Evolutionary conservation across 2,113 vertebrate genomes (phyloP).

Genomic region (Ahaetulla prasina): DNA sequence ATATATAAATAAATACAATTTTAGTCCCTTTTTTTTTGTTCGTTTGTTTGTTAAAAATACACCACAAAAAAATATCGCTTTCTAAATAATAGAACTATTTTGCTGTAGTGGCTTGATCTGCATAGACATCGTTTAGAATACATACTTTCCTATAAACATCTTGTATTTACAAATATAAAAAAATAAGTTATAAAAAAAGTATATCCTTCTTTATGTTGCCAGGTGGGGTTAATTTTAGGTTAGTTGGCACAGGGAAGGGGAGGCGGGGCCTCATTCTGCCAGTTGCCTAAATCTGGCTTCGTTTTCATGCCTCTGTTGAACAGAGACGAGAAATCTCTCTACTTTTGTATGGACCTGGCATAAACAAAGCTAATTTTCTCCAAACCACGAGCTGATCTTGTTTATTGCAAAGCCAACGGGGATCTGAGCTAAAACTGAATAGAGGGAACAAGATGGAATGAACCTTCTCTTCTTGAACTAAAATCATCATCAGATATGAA

Average conservation of each 20-base stretch:
- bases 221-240: slow-evolving; percentile 35
- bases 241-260: neutral
- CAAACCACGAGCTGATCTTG: neutral
- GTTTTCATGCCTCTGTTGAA: neutral
- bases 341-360: neutral
- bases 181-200: slow-evolving; percentile 78
- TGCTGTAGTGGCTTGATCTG: slow-evolving; percentile 63
- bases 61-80: slow-evolving; percentile 22
- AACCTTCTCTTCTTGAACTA: neutral
- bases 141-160: slow-evolving; percentile 75
- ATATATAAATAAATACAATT: slow-evolving; percentile 76
- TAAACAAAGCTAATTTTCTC: neutral
- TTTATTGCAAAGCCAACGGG: neutral
- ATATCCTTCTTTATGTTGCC: slow-evolving; percentile 69
- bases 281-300: neutral
- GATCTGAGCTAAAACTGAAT: neutral
- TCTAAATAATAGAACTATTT: slow-evolving; percentile 73
- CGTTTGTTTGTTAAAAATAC: neutral
- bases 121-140: slow-evolving; percentile 67
- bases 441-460: neutral
- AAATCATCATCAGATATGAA: neutral
- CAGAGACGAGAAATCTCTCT: neutral
- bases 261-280: neutral
- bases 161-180: slow-evolving; percentile 78
- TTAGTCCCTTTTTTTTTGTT: slow-evolving; percentile 68